phyloP scores from a whole-genome alignment of 1,140 invertebrate genomes.

The Drosophila baimaii region DNA sequence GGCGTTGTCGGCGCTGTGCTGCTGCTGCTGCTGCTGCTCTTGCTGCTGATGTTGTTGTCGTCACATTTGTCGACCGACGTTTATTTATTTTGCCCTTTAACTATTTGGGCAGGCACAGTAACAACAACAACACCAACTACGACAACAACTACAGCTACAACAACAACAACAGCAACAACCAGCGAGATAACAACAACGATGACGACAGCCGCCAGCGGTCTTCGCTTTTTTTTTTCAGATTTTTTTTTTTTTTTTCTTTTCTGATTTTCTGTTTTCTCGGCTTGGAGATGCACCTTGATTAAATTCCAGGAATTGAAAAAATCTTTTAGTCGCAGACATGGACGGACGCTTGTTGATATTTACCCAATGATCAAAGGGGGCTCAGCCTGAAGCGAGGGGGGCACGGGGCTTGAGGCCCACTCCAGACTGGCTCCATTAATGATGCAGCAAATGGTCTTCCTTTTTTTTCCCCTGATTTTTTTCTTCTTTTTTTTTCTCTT shows the following conservation, averaged over 20 bases:
- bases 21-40: not conserved
- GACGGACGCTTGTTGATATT: constrained; percentile 56
- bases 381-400: not conserved
- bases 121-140: constrained; percentile 6
- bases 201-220: constrained; percentile 42
- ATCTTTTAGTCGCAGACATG: constrained; percentile 49
- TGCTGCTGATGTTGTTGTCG: constrained; percentile 32
- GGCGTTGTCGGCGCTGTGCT: constrained; percentile 4
- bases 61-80: constrained; percentile 56
- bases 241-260: constrained; percentile 16
- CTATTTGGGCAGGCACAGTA: constrained; percentile 66
- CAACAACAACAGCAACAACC: not conserved
- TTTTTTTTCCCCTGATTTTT: constrained; percentile 1
- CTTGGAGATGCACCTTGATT: constrained; percentile 77
- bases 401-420: constrained; percentile 4
- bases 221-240: constrained; percentile 20
- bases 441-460: constrained; percentile 66
- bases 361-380: constrained; percentile 43
- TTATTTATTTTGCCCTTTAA: constrained; percentile 76
- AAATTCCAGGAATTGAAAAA: constrained; percentile 78
- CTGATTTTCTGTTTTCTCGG: constrained; percentile 19
- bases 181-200: constrained; percentile 12
- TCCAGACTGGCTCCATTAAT: constrained; percentile 58
- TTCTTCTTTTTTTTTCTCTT: not conserved
- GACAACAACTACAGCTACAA: not conserved